These are phyloP conservation scores for Ctenosaura bakeri DNA, from an alignment of 2,797 vertebrate species.

Conservation along the genomic window DNA sequence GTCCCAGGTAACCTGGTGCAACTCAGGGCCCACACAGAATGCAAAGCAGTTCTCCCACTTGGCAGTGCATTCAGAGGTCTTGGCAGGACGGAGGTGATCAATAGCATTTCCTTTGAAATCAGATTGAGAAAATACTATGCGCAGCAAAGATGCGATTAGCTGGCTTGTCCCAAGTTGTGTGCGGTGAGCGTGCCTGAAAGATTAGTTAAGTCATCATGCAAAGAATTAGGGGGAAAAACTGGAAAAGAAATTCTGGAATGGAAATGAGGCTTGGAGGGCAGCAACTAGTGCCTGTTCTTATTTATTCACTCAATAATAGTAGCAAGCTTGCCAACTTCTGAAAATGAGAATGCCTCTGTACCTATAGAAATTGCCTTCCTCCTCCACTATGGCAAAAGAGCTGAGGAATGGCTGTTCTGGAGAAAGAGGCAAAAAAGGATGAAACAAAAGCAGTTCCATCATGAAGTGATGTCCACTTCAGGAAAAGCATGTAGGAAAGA, in stretches of 20 bases:
- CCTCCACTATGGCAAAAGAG: no score
- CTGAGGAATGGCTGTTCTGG: not conserved
- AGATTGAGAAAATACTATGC: slow-evolving; percentile 20
- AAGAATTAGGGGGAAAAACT: slow-evolving; percentile 1
- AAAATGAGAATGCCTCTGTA: not conserved
- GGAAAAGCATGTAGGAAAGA: not conserved
- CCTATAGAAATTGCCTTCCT: no score
- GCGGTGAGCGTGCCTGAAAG: not conserved
- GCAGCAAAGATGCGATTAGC: slow-evolving; percentile 1
- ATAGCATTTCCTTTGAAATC: slow-evolving; percentile 47
- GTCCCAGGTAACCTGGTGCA: slow-evolving; percentile 9
- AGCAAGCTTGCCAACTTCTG: not conserved
- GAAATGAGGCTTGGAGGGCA: not conserved
- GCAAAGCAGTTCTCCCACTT: slow-evolving; percentile 45
- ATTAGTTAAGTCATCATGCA: slow-evolving; percentile 34
- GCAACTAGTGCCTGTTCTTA: not conserved
- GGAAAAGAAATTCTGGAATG: not conserved
- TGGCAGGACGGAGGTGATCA: slow-evolving; percentile 52
- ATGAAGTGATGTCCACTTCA: not conserved
- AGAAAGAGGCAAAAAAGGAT: not conserved
- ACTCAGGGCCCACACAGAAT: slow-evolving; percentile 47
- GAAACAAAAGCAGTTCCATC: not conserved
- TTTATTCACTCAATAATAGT: not conserved
- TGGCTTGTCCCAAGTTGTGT: slow-evolving; percentile 16
- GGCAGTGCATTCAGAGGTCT: not conserved